Conservation (phyloP, 2,888 invertebrate genomes). For the Lissocephala sabroskyi region DNA sequence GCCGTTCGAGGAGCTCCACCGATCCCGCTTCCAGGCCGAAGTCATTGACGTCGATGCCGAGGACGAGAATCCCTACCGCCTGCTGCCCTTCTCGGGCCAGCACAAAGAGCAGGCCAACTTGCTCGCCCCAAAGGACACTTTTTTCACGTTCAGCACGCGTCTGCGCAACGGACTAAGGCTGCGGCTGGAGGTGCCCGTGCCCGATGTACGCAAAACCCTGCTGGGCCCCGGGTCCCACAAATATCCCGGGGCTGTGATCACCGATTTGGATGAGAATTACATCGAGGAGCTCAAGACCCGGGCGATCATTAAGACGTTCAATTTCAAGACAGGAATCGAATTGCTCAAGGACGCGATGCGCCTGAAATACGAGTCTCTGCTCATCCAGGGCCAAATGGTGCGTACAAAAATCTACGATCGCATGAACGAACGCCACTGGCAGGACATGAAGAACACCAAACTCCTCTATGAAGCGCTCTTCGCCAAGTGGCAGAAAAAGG, state of each 20-base stretch:
- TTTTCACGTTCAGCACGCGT: conserved; percentile 67
- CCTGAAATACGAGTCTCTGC: conserved; percentile 66
- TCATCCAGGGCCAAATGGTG: conserved; percentile 68
- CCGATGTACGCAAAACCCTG: conserved; percentile 47
- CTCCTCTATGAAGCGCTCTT: conserved; percentile 62
- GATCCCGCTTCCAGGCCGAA: conserved; percentile 58
- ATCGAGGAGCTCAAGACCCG: conserved; percentile 66
- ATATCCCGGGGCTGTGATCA: conserved; percentile 57
- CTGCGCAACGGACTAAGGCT: conserved; percentile 63
- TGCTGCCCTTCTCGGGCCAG: conserved; percentile 68
- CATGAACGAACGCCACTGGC: conserved; percentile 60
- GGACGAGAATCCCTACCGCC: conserved; percentile 62
- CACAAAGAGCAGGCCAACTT: conserved; percentile 57
- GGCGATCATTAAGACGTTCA: conserved; percentile 59
- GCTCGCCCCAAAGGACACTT: conserved; percentile 58
- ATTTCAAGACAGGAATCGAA: conserved; percentile 57
- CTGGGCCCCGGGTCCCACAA: conserved; percentile 53
- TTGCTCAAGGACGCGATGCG: conserved; percentile 65
- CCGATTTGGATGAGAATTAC: conserved; percentile 70
- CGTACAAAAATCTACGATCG: conserved; percentile 66
- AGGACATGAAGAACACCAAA: conserved; percentile 54
- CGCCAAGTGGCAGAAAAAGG: conserved; percentile 68
- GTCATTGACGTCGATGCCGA: conserved; percentile 60
- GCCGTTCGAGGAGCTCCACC: conserved; percentile 69
- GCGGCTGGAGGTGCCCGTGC: conserved; percentile 63